phyloP scores from a whole-genome alignment of 2,113 vertebrate species.

The Vimba vimba region DNA sequence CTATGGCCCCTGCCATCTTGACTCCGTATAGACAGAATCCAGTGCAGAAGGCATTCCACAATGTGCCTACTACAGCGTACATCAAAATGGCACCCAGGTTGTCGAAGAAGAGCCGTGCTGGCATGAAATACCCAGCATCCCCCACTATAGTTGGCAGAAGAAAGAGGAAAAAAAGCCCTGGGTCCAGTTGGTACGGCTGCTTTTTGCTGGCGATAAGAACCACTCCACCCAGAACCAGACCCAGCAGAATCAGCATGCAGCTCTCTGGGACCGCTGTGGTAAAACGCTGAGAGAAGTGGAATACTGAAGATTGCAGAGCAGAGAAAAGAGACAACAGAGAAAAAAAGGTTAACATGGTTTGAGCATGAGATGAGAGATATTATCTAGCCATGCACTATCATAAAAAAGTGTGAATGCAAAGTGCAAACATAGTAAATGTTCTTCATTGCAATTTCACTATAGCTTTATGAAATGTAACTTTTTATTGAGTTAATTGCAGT shows the following conservation, averaged over 20 bases:
- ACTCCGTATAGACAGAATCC: constrained; percentile 88
- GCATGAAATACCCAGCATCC: constrained; percentile 97
- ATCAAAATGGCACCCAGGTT: constrained; percentile 94
- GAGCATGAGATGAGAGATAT: background rate
- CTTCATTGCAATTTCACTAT: background rate
- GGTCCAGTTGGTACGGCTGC: constrained; percentile 92
- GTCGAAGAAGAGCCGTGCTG: constrained; percentile 93
- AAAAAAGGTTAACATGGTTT: background rate
- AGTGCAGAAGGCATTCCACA: constrained; percentile 95
- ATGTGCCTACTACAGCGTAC: constrained; percentile 91
- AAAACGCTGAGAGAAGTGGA: constrained; percentile 92
- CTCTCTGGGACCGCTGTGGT: constrained; percentile 92
- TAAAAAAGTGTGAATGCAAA: background rate
- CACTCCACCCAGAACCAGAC: constrained; percentile 90
- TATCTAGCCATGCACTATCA: background rate
- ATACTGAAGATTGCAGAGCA: constrained; percentile 78
- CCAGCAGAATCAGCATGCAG: constrained; percentile 94
- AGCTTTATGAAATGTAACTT: background rate
- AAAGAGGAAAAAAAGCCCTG: constrained; percentile 96
- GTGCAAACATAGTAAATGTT: background rate
- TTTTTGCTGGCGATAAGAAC: constrained; percentile 92
- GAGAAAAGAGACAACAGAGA: background rate
- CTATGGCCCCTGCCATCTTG: constrained; percentile 78
- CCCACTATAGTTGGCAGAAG: constrained; percentile 94
- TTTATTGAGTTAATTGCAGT: background rate